A percentile compares a stretch with the other conserved stretches of the same genome.
These are phyloP conservation scores for Zonotrichia albicollis DNA, from an alignment of 2,797 vertebrate genomes.

Conservation along the genomic window DNA sequence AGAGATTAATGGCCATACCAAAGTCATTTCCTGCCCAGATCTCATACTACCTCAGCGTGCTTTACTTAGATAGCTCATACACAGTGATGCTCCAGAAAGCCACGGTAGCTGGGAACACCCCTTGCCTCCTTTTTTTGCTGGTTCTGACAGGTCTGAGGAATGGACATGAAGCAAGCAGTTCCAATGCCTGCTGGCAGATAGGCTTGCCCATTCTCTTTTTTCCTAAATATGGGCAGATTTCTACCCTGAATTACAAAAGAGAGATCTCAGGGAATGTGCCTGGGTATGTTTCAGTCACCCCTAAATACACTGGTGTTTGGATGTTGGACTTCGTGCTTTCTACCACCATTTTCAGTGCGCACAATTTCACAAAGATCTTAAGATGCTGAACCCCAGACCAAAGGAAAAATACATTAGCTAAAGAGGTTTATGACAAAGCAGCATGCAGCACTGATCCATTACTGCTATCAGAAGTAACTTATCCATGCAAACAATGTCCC, in stretches of 20 bases:
- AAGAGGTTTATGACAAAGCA: neutral
- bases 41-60: fast-evolving
- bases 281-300: neutral
- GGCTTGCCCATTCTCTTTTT: neutral
- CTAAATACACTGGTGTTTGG: neutral
- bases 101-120: neutral
- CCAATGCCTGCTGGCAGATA: neutral
- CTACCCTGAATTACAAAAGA: neutral
- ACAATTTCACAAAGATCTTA: neutral
- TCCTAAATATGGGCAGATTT: neutral
- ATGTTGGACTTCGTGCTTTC: neutral
- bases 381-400: neutral
- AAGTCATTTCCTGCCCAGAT: neutral
- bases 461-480: neutral
- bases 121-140: neutral
- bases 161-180: neutral
- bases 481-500: neutral
- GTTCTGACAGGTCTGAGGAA: neutral
- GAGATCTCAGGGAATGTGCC: neutral
- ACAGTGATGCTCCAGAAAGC: neutral
- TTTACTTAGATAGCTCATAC: neutral
- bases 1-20: neutral
- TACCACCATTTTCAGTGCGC: neutral
- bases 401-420: neutral
- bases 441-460: neutral